Evolutionary conservation across 2,113 vertebrate genomes (phyloP).

Genomic region (Drymodes brunneopygia): DNA sequence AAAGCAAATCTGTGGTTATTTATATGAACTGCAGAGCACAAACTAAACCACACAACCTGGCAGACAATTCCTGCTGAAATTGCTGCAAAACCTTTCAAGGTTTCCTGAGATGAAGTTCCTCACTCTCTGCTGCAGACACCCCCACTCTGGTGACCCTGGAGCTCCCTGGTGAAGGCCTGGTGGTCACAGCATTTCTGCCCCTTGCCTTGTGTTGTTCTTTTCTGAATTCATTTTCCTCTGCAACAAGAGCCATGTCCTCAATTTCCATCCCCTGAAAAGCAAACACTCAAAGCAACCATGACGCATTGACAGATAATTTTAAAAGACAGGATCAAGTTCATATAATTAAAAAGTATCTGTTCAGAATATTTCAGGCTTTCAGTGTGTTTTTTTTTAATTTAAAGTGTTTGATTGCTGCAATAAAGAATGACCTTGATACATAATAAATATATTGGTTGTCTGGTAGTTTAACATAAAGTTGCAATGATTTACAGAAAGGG

Average conservation of each 20-base stretch:
- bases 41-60: not conserved
- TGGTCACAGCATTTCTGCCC: not conserved
- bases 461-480: not conserved
- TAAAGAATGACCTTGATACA: not conserved
- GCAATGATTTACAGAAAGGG: not conserved
- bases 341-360: not conserved
- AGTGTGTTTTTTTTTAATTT: not conserved
- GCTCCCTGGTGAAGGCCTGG: not conserved
- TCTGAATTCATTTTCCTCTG: not conserved
- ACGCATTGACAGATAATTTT: not conserved
- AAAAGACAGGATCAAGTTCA: not conserved
- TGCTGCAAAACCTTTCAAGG: not conserved
- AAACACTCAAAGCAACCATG: slow-evolving; percentile 1
- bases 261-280: not conserved
- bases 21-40: not conserved
- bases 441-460: not conserved
- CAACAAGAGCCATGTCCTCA: not conserved
- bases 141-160: not conserved
- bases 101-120: not conserved
- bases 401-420: not conserved
- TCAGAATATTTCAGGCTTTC: not conserved
- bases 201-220: not conserved
- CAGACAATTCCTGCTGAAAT: not conserved
- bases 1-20: not conserved
- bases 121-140: not conserved